A percentile compares a stretch with the other conserved stretches of the same genome.
Conservation (phyloP, 1,140 invertebrate species). For the Cataglyphis hispanica region DNA sequence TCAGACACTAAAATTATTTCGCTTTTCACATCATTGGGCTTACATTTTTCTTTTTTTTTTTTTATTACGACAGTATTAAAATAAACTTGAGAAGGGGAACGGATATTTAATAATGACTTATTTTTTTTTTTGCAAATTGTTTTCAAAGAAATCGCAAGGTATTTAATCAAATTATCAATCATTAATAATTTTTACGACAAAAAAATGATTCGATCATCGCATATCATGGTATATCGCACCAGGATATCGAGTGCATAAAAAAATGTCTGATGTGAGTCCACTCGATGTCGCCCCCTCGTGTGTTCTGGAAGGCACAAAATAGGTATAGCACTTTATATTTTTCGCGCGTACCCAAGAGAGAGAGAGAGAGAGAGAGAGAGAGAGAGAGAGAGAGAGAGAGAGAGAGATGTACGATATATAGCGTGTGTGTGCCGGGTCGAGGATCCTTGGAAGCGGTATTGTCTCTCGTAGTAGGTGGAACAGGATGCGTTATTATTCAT, state of each 20-base stretch:
- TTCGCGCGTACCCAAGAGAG: slow-evolving; percentile 27
- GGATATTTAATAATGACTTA: too few relatives aligned
- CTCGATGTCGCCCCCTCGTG: slow-evolving; percentile 7
- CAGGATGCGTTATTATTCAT: slow-evolving; percentile 75
- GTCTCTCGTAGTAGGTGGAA: slow-evolving; percentile 63
- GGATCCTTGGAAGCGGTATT: slow-evolving; percentile 69
- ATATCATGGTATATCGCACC: slow-evolving; percentile 6
- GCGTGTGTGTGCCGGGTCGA: slow-evolving; percentile 16
- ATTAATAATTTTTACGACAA: neutral
- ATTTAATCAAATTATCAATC: too few relatives aligned
- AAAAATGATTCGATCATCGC: neutral
- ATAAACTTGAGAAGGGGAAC: too few relatives aligned
- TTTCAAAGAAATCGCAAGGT: too few relatives aligned
- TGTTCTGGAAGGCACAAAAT: slow-evolving; percentile 39
- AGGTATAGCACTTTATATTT: slow-evolving; percentile 71
- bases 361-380: too few relatives aligned
- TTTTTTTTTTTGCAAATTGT: neutral
- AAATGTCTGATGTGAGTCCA: slow-evolving; percentile 34
- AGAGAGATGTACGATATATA: neutral
- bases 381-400: too few relatives aligned
- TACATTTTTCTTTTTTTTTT: neutral
- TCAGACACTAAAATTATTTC: slow-evolving; percentile 1
- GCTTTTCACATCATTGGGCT: neutral
- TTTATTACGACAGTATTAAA: neutral
- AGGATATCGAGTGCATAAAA: slow-evolving; percentile 8